A percentile compares a stretch with the other conserved stretches of the same genome.
These are phyloP conservation scores for Akabosia matsudoensis DNA, from an alignment of 1,140 invertebrate genomes.

Conservation along the genomic window DNA sequence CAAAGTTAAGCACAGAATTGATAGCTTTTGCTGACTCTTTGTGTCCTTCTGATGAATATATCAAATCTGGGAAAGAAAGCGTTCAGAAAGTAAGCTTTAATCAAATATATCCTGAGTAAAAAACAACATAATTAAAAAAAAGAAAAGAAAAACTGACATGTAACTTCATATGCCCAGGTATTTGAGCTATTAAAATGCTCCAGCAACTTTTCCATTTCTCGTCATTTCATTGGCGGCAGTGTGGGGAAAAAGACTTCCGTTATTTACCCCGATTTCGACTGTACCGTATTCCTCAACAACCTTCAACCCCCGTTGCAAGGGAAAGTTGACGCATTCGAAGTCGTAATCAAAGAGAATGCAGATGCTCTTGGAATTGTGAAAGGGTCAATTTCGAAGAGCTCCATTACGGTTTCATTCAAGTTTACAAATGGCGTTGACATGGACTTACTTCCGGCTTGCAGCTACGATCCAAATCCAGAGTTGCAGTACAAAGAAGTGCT, in stretches of 20 bases:
- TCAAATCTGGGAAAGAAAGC: neutral
- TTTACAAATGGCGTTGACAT: neutral
- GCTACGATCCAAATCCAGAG: neutral
- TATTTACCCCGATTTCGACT: neutral
- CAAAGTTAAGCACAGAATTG: neutral
- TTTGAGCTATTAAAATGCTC: neutral
- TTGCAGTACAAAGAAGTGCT: neutral
- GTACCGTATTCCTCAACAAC: neutral
- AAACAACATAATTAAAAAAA: no score
- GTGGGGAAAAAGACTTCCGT: conserved; percentile 1
- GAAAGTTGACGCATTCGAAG: neutral
- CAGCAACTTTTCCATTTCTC: neutral
- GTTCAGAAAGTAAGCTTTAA: neutral
- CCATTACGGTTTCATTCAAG: neutral
- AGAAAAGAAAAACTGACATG: neutral
- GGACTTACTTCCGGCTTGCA: neutral
- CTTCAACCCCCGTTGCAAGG: neutral
- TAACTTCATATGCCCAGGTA: neutral
- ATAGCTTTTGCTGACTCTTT: neutral
- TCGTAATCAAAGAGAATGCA: neutral
- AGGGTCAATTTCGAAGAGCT: neutral
- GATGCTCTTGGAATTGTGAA: neutral
- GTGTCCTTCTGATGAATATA: neutral
- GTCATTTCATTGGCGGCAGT: neutral
- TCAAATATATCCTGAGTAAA: neutral